A percentile compares a stretch with the other conserved stretches of the same genome.
phyloP scores from a whole-genome alignment of 2,888 invertebrate species.

The Petrolisthes manimaculis region DNA sequence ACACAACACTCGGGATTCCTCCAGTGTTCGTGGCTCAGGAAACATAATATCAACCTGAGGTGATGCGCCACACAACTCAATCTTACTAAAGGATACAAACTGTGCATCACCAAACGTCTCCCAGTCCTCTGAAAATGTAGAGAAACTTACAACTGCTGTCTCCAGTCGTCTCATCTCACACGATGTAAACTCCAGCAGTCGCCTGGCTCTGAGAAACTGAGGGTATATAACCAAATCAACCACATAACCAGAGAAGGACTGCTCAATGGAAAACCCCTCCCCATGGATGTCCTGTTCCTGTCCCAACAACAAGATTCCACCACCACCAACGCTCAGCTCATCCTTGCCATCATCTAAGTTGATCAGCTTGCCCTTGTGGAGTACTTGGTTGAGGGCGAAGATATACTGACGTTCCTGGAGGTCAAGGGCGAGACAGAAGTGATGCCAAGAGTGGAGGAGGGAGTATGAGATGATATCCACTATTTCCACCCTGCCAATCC shows the following conservation, averaged over 20 bases:
- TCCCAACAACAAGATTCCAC: slow-evolving; percentile 53
- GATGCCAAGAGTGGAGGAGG: slow-evolving; percentile 40
- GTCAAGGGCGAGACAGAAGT: slow-evolving; percentile 53
- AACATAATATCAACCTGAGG: slow-evolving; percentile 41
- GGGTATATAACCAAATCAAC: slow-evolving; percentile 39
- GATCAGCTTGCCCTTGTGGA: slow-evolving; percentile 33
- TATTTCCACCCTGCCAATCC: slow-evolving; percentile 40
- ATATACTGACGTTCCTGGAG: slow-evolving; percentile 29
- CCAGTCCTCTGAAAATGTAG: slow-evolving; percentile 32
- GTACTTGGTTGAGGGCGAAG: slow-evolving; percentile 12
- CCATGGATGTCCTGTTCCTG: slow-evolving; percentile 61
- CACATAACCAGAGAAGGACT: slow-evolving; percentile 54
- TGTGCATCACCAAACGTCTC: slow-evolving; percentile 30
- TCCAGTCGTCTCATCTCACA: slow-evolving; percentile 20
- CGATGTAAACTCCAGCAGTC: slow-evolving; percentile 30
- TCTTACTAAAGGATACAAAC: not conserved
- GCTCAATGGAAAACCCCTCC: slow-evolving; percentile 48
- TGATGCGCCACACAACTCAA: slow-evolving; percentile 27
- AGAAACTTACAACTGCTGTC: slow-evolving; percentile 10
- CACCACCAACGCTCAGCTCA: slow-evolving; percentile 38
- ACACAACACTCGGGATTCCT: slow-evolving; percentile 51
- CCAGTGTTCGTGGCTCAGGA: slow-evolving; percentile 41
- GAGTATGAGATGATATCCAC: not conserved
- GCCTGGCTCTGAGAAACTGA: slow-evolving; percentile 9
- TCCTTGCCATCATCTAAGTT: not conserved